These are phyloP conservation scores for Mimumesa dahlbomi DNA, from an alignment of 2,888 invertebrate species.

Conservation along the genomic window DNA sequence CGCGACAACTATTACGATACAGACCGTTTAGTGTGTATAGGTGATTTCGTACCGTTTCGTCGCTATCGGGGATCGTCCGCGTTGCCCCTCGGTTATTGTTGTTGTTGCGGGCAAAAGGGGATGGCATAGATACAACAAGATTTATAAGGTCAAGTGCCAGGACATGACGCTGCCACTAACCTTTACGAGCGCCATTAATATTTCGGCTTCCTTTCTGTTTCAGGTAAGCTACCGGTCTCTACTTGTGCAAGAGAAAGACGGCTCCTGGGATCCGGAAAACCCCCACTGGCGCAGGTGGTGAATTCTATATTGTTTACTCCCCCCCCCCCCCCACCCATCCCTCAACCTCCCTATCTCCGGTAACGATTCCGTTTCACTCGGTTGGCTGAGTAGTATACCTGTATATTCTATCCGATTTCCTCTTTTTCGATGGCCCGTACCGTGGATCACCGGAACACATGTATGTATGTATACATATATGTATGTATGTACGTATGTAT, in stretches of 20 bases:
- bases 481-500: too few species aligned
- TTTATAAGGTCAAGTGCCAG: constrained; percentile 56
- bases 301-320: constrained; percentile 22
- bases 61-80: constrained; percentile 29
- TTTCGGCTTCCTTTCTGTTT: constrained; percentile 56
- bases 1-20: constrained; percentile 24
- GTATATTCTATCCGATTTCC: too few species aligned
- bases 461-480: too few species aligned
- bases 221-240: constrained; percentile 55
- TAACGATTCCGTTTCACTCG: too few species aligned
- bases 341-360: neutral
- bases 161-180: constrained; percentile 48
- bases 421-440: neutral
- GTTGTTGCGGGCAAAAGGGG: constrained; percentile 6
- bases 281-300: constrained; percentile 20
- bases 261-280: constrained; percentile 21
- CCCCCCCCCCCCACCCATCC: neutral
- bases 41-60: constrained; percentile 20
- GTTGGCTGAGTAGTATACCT: too few species aligned
- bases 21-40: constrained; percentile 1
- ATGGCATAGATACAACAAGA: constrained; percentile 33
- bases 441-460: too few species aligned
- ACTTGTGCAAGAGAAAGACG: constrained; percentile 23
- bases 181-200: constrained; percentile 61
- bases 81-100: constrained; percentile 48